Evolutionary conservation across 2,113 vertebrate genomes (phyloP).

Genomic region (Synodontis membranacea): DNA sequence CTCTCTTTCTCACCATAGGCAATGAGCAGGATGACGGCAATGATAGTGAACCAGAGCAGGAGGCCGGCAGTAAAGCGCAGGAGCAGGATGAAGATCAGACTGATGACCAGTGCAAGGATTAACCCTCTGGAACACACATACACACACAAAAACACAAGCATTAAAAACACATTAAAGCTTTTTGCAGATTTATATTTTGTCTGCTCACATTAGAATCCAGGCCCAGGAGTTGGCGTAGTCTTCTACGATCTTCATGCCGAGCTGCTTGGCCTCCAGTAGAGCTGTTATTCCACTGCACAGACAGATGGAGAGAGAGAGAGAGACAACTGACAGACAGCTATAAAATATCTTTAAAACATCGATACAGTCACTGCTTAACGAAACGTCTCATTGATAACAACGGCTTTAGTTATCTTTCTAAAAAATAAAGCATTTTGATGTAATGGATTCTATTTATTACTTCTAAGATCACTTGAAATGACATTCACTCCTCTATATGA

Average conservation of each 20-base stretch:
- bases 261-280: slow-evolving; percentile 77
- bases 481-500: background rate
- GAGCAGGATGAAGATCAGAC: slow-evolving; percentile 84
- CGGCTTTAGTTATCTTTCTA: background rate
- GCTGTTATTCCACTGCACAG: slow-evolving; percentile 76
- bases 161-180: background rate
- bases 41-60: slow-evolving; percentile 85
- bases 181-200: background rate
- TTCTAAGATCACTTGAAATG: background rate
- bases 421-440: background rate
- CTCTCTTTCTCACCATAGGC: slow-evolving; percentile 79
- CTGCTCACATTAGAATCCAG: slow-evolving; percentile 88
- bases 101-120: slow-evolving; percentile 80
- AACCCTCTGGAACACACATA: slow-evolving; percentile 73
- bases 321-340: background rate
- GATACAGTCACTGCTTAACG: background rate
- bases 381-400: background rate
- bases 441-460: background rate
- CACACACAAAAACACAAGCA: slow-evolving; percentile 36
- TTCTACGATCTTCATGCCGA: slow-evolving; percentile 85
- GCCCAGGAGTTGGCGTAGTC: slow-evolving; percentile 86
- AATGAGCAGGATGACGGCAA: slow-evolving; percentile 80
- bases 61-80: slow-evolving; percentile 83
- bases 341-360: background rate
- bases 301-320: background rate